Percentiles rank a stretch among this genome's conserved stretches.
Conservation (phyloP, 2,113 vertebrate species). For the Lynx canadensis region DNA sequence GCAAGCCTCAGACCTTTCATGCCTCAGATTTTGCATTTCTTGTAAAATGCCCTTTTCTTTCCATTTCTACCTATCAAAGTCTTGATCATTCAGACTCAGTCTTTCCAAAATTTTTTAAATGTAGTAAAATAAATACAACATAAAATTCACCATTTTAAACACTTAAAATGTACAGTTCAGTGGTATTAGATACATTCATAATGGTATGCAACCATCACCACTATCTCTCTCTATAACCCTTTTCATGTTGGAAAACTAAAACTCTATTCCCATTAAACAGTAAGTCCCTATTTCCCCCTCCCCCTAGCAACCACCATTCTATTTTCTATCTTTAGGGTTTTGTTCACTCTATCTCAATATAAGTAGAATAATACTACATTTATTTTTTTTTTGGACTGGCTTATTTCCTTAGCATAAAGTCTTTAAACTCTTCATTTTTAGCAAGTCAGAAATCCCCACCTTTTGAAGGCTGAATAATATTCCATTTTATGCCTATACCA, state of each 20-base stretch:
- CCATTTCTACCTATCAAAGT: neutral
- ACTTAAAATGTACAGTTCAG: neutral
- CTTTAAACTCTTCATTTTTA: neutral
- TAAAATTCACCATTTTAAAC: neutral
- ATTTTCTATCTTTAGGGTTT: neutral
- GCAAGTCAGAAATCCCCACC: neutral
- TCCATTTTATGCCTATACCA: neutral
- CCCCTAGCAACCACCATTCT: neutral
- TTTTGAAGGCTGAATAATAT: neutral
- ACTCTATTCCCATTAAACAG: neutral
- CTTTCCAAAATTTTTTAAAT: neutral
- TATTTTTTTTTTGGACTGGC: neutral
- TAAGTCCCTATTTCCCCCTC: neutral
- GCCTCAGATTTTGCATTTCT: neutral
- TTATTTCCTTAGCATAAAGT: neutral
- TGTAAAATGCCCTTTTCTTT: neutral
- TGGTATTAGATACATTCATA: neutral
- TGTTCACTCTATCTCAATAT: neutral
- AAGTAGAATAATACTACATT: neutral
- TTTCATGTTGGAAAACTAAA: neutral
- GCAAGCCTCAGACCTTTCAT: neutral
- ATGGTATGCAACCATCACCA: neutral
- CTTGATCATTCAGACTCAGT: neutral
- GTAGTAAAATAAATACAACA: neutral
- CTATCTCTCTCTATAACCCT: neutral